Evolutionary conservation across 2,888 invertebrate species (phyloP).

Genomic region (Corythucha ciliata): DNA sequence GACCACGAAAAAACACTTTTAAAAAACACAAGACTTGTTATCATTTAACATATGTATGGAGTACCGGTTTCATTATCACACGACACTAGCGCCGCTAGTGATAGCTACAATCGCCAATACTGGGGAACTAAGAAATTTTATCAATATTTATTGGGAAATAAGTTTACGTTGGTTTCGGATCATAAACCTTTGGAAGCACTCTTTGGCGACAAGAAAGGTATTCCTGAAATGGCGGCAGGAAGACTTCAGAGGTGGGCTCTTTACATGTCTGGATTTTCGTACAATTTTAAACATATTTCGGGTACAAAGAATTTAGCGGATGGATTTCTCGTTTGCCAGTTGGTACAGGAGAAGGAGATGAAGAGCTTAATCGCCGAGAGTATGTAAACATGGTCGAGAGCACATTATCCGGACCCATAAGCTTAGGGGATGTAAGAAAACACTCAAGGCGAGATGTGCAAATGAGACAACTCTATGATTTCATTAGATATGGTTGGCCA

Average conservation of each 20-base stretch:
- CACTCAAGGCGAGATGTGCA: conserved; percentile 14
- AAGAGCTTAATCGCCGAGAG: neutral
- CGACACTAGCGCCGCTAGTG: too few relatives aligned
- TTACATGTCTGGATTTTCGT: conserved; percentile 28
- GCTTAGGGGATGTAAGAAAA: conserved; percentile 15
- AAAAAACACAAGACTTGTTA: too few relatives aligned
- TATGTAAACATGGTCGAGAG: conserved; percentile 4
- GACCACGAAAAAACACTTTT: too few relatives aligned
- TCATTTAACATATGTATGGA: too few relatives aligned
- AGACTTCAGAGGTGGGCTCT: conserved; percentile 38
- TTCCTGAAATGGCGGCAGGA: conserved; percentile 39
- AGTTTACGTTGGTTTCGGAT: conserved; percentile 37
- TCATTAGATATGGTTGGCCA: conserved; percentile 17
- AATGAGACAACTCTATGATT: conserved; percentile 12
- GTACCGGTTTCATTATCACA: too few relatives aligned
- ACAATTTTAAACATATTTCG: conserved; percentile 31
- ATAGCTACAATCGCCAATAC: too few relatives aligned
- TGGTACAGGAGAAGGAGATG: neutral
- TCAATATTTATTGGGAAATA: conserved; percentile 39
- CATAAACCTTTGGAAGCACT: conserved; percentile 38
- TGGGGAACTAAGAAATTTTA: conserved; percentile 39
- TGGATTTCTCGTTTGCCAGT: conserved; percentile 8
- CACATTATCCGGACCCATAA: conserved; percentile 6
- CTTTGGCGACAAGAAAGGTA: conserved; percentile 37
- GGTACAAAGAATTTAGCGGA: conserved; percentile 20